Evolutionary conservation across 2,797 vertebrate species (phyloP).

Genomic region (Synanceia verrucosa): DNA sequence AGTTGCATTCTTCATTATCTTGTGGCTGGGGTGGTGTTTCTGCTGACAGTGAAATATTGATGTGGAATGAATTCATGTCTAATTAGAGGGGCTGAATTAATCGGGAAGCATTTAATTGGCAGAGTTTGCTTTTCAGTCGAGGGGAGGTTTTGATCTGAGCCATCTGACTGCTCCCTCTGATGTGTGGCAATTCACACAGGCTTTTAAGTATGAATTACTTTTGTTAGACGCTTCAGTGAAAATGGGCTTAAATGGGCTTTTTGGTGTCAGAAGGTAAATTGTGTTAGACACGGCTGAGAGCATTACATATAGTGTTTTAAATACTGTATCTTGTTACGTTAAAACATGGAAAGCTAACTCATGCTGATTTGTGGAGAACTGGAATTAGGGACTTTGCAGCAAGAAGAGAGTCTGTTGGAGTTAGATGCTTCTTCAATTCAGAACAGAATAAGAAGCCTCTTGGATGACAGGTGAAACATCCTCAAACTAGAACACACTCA

Average conservation of each 20-base stretch:
- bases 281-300: neutral
- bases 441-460: too few relatives aligned
- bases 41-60: constrained; percentile 80
- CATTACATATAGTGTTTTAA: neutral
- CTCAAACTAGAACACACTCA: too few relatives aligned
- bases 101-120: constrained; percentile 80
- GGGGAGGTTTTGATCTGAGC: constrained; percentile 72
- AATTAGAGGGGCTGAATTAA: constrained; percentile 81
- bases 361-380: neutral
- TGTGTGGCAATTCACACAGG: constrained; percentile 57
- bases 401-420: too few relatives aligned
- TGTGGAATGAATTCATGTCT: constrained; percentile 79
- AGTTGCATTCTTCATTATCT: constrained; percentile 52
- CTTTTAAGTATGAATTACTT: constrained; percentile 65
- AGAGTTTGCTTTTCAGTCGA: constrained; percentile 69
- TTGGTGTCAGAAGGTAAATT: constrained; percentile 29
- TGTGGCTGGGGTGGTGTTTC: constrained; percentile 52
- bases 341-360: neutral
- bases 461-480: too few relatives aligned
- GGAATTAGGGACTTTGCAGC: too few relatives aligned
- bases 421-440: too few relatives aligned
- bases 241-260: constrained; percentile 26
- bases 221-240: constrained; percentile 41
- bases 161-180: constrained; percentile 72
- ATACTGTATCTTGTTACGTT: neutral